phyloP scores from a whole-genome alignment of 2,888 invertebrate species.

The Empis stercorea region DNA sequence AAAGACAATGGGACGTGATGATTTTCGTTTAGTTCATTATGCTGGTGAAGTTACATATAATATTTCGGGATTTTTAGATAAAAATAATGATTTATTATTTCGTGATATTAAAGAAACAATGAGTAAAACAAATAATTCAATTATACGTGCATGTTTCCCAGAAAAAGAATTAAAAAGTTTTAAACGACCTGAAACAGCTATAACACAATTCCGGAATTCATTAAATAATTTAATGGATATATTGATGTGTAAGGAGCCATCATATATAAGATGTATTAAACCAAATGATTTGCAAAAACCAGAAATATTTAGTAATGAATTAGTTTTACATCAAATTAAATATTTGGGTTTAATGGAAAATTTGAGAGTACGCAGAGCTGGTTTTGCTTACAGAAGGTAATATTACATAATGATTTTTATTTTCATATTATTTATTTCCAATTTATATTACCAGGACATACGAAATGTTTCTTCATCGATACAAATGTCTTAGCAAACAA shows the following conservation, averaged over 20 bases:
- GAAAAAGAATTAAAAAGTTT: slow-evolving; percentile 54
- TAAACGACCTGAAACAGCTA: slow-evolving; percentile 79
- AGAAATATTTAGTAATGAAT: slow-evolving; percentile 60
- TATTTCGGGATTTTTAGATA: slow-evolving; percentile 76
- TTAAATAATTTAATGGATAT: slow-evolving; percentile 77
- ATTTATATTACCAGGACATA: no score
- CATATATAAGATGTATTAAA: slow-evolving; percentile 88
- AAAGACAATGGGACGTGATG: slow-evolving; percentile 76
- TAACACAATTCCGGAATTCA: slow-evolving; percentile 81
- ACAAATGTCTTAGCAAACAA: slow-evolving; percentile 68
- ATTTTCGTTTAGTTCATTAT: slow-evolving; percentile 82
- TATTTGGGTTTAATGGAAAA: slow-evolving; percentile 92
- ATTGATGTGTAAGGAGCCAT: slow-evolving; percentile 85
- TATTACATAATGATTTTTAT: no score
- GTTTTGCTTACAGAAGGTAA: slow-evolving; percentile 68
- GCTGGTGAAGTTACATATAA: slow-evolving; percentile 89
- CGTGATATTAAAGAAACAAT: slow-evolving; percentile 77
- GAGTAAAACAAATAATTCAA: slow-evolving; percentile 53
- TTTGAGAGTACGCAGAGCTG: slow-evolving; percentile 76
- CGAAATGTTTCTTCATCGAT: slow-evolving; percentile 73
- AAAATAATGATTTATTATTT: slow-evolving; percentile 85
- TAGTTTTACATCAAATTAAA: slow-evolving; percentile 81
- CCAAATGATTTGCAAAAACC: slow-evolving; percentile 75
- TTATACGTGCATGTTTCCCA: slow-evolving; percentile 48
- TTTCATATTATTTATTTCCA: no score